A percentile compares a stretch with the other conserved stretches of the same genome.
phyloP scores from a whole-genome alignment of 2,113 vertebrate species.

The Lagopus muta region DNA sequence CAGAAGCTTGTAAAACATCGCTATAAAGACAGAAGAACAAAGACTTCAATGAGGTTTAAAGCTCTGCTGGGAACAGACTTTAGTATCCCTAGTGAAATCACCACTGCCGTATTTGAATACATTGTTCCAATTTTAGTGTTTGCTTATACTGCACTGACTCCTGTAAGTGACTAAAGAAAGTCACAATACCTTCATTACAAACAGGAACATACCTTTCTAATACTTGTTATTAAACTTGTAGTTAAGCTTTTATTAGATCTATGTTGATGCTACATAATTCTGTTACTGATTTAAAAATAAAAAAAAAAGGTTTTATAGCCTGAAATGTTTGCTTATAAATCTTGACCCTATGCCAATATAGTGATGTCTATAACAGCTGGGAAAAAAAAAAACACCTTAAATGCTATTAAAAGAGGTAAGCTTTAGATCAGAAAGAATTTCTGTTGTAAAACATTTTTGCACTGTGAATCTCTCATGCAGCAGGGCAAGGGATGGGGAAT shows the following conservation, averaged over 20 bases:
- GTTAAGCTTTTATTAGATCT: not conserved
- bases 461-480: not conserved
- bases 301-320: not conserved
- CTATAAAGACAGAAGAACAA: not conserved
- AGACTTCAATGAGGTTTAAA: not conserved
- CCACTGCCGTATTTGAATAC: not conserved
- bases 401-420: not conserved
- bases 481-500: not conserved
- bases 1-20: not conserved
- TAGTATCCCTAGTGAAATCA: not conserved
- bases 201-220: not conserved
- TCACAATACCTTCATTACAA: not conserved
- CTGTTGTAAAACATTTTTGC: not conserved
- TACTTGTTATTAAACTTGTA: not conserved
- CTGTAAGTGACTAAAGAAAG: not conserved
- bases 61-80: not conserved
- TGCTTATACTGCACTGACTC: not conserved
- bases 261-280: not conserved
- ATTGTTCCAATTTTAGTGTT: not conserved
- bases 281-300: not conserved
- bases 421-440: not conserved
- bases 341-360: not conserved
- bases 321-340: not conserved
- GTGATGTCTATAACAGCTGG: not conserved
- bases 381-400: not conserved